Evolutionary conservation across 2,113 vertebrate species (phyloP), one percentile per base, ranked within the genome.

Genomic region (Triplophysa tibetana): DNA sequence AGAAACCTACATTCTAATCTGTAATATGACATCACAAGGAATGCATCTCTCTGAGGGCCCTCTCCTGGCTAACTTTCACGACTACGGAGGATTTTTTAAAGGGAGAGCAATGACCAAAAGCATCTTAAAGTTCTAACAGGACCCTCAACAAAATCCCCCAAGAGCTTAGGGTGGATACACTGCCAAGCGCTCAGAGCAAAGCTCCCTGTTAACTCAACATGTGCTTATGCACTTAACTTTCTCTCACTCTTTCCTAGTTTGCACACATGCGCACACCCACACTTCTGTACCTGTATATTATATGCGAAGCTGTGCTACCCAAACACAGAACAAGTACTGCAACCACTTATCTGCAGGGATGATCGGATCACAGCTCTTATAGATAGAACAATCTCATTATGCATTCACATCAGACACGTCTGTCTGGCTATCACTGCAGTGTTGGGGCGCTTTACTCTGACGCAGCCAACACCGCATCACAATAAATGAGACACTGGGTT

Each of bases 61-160:
- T 8, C 8, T 45, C 8, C 8, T 12, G 9, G 43, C 43, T 2
- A 12, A 72, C 62, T 70, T 33, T 72, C 63, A 69, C 43, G 5
- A 50, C 29, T 26, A 24, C 33, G 38, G 24, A 63, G 69, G 26
- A 23, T 82, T 68, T 72, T 73, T 68, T 64, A 41, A 69, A 62
- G 45, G 61, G 38, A 52, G 61, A 76, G 65, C 26, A 68, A 69
- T 52, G 66, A 75, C 58, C 29, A 77, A 79, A 81, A 76, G 54
- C 66, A 63, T 81, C 68, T 54, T 61, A 56, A 70, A 69, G 72
- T 54, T 80, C 75, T 29, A 74, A 33, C 50, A 77, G 70, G 52
- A 24, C 74, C 77, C 64, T 64, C 75, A 77, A 82, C 80, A 83
- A 85, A 77, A 64, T 80, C 67, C 48, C 81, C 78, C 60, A 24